These are phyloP conservation scores for Leistus spinibarbis DNA, from an alignment of 2,888 invertebrate species.

Conservation along the genomic window DNA sequence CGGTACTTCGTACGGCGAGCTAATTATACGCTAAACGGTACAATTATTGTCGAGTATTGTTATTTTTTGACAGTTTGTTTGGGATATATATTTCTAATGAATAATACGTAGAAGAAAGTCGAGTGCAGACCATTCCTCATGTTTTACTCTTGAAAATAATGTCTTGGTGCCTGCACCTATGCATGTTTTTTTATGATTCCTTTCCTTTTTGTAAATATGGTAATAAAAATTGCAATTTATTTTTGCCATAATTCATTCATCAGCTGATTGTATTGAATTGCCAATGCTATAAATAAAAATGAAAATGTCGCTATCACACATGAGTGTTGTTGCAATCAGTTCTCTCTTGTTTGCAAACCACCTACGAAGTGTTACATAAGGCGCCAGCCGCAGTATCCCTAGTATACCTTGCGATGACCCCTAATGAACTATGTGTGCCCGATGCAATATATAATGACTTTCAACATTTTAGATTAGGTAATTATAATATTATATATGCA, in stretches of 20 bases:
- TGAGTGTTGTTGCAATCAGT: background rate
- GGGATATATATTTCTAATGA: too few species aligned
- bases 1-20: too few species aligned
- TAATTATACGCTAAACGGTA: too few species aligned
- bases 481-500: too few species aligned
- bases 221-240: background rate
- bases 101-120: too few species aligned
- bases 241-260: background rate
- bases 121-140: too few species aligned
- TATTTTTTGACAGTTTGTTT: too few species aligned
- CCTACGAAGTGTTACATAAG: background rate
- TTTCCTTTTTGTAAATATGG: too few species aligned
- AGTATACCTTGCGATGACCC: background rate
- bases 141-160: too few species aligned
- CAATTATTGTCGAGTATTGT: too few species aligned
- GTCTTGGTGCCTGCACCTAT: too few species aligned
- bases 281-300: background rate
- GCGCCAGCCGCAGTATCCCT: background rate
- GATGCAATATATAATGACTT: background rate
- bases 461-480: background rate
- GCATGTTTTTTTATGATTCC: too few species aligned
- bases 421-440: background rate
- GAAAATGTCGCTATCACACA: background rate
- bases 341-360: background rate
- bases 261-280: background rate